Percentiles rank a stretch among this genome's conserved stretches.
Evolutionary conservation across 2,888 invertebrate genomes (phyloP).

Genomic region (Slavum lentiscoides): DNA sequence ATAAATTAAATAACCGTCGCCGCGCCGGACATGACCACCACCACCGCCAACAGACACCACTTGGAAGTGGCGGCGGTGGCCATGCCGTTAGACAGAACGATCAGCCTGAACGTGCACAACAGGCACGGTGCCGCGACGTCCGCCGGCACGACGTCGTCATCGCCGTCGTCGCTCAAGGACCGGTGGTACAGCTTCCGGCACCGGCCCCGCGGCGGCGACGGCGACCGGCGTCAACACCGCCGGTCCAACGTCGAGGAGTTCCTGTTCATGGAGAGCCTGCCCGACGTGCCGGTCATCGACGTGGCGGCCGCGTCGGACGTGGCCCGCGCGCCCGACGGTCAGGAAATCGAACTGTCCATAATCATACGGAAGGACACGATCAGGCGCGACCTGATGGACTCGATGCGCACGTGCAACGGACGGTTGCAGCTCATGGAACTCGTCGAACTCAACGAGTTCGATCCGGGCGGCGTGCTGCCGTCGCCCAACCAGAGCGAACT

Average conservation of each 20-base stretch:
- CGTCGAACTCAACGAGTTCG: slow-evolving; percentile 66
- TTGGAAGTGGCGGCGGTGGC: slow-evolving; percentile 57
- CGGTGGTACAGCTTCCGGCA: slow-evolving; percentile 55
- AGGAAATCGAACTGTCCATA: slow-evolving; percentile 59
- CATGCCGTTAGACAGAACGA: slow-evolving; percentile 61
- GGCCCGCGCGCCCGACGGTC: slow-evolving; percentile 14
- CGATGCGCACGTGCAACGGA: slow-evolving; percentile 72
- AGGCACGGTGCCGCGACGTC: slow-evolving; percentile 56
- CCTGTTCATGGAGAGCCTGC: slow-evolving; percentile 54
- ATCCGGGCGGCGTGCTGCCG: slow-evolving; percentile 58
- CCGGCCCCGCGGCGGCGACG: slow-evolving; percentile 35
- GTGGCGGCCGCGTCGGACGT: not conserved
- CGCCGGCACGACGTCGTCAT: slow-evolving; percentile 56
- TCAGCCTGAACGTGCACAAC: slow-evolving; percentile 61
- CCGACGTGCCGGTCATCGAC: slow-evolving; percentile 27
- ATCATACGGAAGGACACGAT: slow-evolving; percentile 67
- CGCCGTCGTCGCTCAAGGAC: slow-evolving; percentile 54
- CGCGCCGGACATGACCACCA: not conserved
- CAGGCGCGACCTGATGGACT: slow-evolving; percentile 73
- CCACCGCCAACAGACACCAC: slow-evolving; percentile 25
- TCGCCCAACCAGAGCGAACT: slow-evolving; percentile 61
- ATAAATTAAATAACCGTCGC: not conserved
- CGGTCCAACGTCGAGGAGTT: slow-evolving; percentile 52
- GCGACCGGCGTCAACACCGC: slow-evolving; percentile 18
- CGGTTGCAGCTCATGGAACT: slow-evolving; percentile 72